Evolutionary conservation across 2,797 vertebrate genomes (phyloP), one percentile per base, ranked within the genome.

Genomic region (Sebastes taczanowskii): DNA sequence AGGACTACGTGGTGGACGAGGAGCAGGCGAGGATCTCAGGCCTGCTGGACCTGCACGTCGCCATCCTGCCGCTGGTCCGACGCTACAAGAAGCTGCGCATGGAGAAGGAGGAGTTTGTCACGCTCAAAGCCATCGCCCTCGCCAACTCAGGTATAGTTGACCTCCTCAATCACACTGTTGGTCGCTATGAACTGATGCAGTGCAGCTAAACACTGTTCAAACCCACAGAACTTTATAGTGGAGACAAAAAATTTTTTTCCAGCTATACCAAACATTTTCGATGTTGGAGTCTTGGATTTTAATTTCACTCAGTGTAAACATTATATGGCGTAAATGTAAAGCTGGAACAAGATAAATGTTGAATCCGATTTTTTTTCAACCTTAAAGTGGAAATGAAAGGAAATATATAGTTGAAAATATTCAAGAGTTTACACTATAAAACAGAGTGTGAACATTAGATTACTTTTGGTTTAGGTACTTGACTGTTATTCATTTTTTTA

Each of bases 81-180:
- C 96, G 97, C 86, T 98, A 97, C 89, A 97, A 98, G 95, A 97
- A 97, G 90, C 96, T 99, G 74, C 96, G 96, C 83, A 94, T 98
- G 86, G 97, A 98, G 91, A 98, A 97, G 86, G 97, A 99, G 89
- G 98, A 99, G 89, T 98, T 98, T 61, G 97, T 99, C 89, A 97
- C 97, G 0, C 97, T 99, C 79, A 99, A 98, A 89, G 97, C 98
- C 88, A 96, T 99, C 88, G 98, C 97, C 16, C 97, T 99, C 0
- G 96, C 97, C 84, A 99, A 99, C 88, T 97, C 97, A 86, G 98
- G 98, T 99, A 95, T 71, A 30, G 20, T 42, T 25, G 6, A 30
- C 3, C 22, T 25, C 13, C 22, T 42, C 7, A 10, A 10, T n/a
- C 20, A n/a, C 62, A 2, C 22, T 29, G 29, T 22, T 10, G 4